Base-by-base conservation (phyloP, 2,797 vertebrate genomes). In the Coccyzus lansbergi region DNA sequence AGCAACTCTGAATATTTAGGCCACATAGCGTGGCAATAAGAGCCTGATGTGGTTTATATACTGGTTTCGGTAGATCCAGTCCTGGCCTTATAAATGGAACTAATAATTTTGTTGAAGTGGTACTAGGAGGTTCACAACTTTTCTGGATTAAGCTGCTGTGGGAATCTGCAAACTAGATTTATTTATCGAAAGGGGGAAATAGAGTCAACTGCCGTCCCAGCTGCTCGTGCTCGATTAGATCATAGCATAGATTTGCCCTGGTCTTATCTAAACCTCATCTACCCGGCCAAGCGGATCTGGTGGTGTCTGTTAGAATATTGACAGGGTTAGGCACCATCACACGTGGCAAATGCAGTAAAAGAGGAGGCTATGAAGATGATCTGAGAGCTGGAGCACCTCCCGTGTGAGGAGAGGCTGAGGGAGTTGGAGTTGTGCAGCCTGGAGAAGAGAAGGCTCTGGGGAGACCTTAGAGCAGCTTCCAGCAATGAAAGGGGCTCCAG, bases 171-270 rank as follows among this genome's bases (percentile, higher is more conserved):
- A n/a, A 56, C 5, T 0, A 12, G 55, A 86, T 83, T 70, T 34
- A 15, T 82, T 68, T 72, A 84, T 91, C 92, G 16, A 14, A 24
- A 33, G 29, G 40, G 59, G 94, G 74, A 96, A 93, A 42, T 0
- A 20, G 79, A 40, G 44, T 1, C 84, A 94, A 78, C 81, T 40
- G 89, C 62, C 36, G 3, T 1, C 33, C 19, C 70, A 56, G 88
- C 93, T 92, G 95, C 62, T 48, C 2, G 0, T 4, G 44, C 42
- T 86, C 1, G 95, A 97, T 97, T 65, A 97, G 97, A 97, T 96
- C 31, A 18, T 3, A 16, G 44, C 62, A 44, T 6, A 85, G 94
- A 96, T 95, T 42, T 42, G 46, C 62, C 58, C 93, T 26, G 26
- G 10, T 15, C 18, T 88, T 26, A 76, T 78, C 94, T 55, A 5